Conservation (phyloP, 2,888 invertebrate species). For the Camptogramma bilineatum region DNA sequence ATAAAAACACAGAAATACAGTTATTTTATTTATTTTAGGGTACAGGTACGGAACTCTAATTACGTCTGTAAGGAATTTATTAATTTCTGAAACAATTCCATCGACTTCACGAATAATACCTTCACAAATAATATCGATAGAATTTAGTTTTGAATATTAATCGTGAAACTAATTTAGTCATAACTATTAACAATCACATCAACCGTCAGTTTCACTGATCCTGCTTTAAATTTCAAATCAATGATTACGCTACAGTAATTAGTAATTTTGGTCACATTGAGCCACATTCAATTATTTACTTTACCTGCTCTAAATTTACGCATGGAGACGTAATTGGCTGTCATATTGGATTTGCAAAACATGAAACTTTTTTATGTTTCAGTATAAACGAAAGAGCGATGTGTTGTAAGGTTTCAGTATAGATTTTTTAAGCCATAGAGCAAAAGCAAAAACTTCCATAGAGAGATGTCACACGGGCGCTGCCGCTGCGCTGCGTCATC, state of each 20-base stretch:
- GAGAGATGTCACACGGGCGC: no score
- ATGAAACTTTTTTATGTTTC: no score
- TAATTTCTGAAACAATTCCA: neutral
- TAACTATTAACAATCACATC: conserved; percentile 4
- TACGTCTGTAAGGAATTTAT: no score
- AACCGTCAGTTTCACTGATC: conserved; percentile 12
- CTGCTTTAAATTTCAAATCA: conserved; percentile 25
- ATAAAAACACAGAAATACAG: no score
- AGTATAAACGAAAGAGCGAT: no score
- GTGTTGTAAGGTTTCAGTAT: no score
- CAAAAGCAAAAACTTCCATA: no score
- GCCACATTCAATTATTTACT: conserved; percentile 3
- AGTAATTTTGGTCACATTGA: conserved; percentile 26
- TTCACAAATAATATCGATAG: neutral
- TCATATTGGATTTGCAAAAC: neutral
- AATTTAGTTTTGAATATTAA: conserved; percentile 1
- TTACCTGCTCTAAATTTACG: neutral
- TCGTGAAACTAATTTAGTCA: conserved; percentile 6
- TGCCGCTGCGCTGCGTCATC: no score
- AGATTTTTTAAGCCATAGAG: no score
- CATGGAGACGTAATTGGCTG: neutral
- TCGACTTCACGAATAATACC: neutral
- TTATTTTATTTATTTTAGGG: no score
- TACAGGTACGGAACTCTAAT: no score
- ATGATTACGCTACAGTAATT: conserved; percentile 19